Evolutionary conservation across 2,113 vertebrate genomes (phyloP), one percentile per base, ranked within the genome.

Genomic region (Python bivittatus): DNA sequence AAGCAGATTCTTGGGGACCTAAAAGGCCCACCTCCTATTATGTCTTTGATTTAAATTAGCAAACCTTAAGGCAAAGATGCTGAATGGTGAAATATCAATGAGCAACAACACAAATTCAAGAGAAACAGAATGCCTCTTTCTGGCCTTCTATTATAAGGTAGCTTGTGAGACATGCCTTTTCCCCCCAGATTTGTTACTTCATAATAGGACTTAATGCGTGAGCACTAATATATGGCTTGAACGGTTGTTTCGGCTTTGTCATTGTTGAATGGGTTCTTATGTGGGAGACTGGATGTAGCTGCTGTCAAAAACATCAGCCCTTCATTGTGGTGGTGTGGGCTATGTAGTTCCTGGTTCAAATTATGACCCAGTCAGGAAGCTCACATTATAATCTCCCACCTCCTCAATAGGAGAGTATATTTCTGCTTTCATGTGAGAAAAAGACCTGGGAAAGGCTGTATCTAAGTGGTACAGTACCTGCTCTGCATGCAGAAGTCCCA

Each of bases 1-100:
- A 96, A 97, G 97, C 88, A 42, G 22, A 1, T 12, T 17, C 83
- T 86, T 29, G 44, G 61, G 87, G 56, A 6, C 85, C 22, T 23
- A n/a, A 48, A 93, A 10, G 79, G 6, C 20, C 0, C 6, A 44
- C 68, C 57, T 27, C 53, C 29, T 88, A 54, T 52, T n/a, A 61
- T 29, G 33, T 90, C 68, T 38, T 56, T 84, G 68, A 79, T 54
- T 57, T 54, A 61, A 23, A 29, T 54, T 83, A 57, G n/a, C 23
- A 57, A 83, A 58, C 25, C 54, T 42, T n/a, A 56, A 22, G 68
- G 38, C 53, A 68, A 88, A 84, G 79, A 79, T 22, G n/a, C 15
- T 72, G 68, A 72, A 33, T 38, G 72, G 72, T 10, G 33, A 79
- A 79, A 10, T 79, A 33, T 79, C 48, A 48, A 22, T n/a, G 42